A percentile compares a stretch with the other conserved stretches of the same genome.
These are phyloP conservation scores for Bufo bufo DNA, from an alignment of 2,113 vertebrate species.

Conservation along the genomic window DNA sequence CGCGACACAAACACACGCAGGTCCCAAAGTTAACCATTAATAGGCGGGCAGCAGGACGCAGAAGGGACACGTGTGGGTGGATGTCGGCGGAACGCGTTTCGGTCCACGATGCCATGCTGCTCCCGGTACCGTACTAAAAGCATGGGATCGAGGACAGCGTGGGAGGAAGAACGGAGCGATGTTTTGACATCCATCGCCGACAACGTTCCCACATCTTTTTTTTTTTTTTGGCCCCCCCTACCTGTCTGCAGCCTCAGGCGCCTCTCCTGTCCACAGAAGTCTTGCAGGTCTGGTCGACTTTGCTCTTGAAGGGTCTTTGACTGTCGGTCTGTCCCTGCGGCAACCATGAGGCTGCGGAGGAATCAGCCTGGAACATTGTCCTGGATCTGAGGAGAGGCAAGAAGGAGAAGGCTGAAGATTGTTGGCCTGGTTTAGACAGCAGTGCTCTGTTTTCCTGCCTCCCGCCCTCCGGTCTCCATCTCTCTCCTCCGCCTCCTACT, in stretches of 20 bases:
- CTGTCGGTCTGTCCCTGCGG: not conserved
- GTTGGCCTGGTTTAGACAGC: constrained; percentile 12
- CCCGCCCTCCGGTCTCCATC: constrained; percentile 29
- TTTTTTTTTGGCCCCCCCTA: not conserved
- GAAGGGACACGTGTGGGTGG: constrained; percentile 1
- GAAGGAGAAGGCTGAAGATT: not conserved
- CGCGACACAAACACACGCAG: not conserved
- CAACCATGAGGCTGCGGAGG: constrained; percentile 13
- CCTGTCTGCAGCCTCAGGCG: constrained; percentile 44
- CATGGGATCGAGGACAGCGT: constrained; percentile 20
- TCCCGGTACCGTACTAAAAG: constrained; percentile 3
- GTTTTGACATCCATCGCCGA: not conserved
- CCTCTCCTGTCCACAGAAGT: constrained; percentile 12
- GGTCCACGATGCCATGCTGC: not conserved
- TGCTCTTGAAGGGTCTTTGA: constrained; percentile 21
- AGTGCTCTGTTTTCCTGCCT: not conserved
- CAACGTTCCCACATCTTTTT: not conserved
- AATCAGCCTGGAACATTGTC: constrained; percentile 28
- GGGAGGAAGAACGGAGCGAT: constrained; percentile 42
- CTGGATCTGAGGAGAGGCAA: not conserved
- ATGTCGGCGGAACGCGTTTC: not conserved
- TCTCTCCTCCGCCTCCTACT: constrained; percentile 15
- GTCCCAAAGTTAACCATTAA: not conserved
- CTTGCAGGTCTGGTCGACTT: not conserved
- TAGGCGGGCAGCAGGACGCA: not conserved